Base-by-base conservation (phyloP, 1,140 invertebrate genomes). In the Lethocerus indicus region DNA sequence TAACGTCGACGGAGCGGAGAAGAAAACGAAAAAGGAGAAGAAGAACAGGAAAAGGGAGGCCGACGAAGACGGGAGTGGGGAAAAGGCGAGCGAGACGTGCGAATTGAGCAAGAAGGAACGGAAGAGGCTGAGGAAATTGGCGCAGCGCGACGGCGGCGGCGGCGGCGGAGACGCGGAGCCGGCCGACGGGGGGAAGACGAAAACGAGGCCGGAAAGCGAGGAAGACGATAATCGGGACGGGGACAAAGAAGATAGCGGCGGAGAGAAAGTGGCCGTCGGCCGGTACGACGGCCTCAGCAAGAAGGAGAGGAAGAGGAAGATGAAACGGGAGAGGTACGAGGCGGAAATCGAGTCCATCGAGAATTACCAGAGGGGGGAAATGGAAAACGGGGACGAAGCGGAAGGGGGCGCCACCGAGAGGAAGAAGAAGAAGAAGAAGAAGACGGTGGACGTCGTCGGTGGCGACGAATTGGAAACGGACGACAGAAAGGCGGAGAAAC, bases 381-480 rank as follows among this genome's bases (percentile, higher is more conserved):
- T n/a, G 24, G 21, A 43, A 21, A 9, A 35, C 27, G 25, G 47
- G 29, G 23, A 35, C 9, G 21, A 43, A 18, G 41, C n/a, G 24
- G 21, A 3, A 23, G n/a, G 41, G 24, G 24, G n/a, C n/a, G 24
- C 26, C 50, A 25, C 26, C 16, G 27, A 41, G 1, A 46, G 42
- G 25, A 52, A 52, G 40, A 47, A 49, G 16, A 29, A 26, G 16
- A 14, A 20, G 43, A 44, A 47, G 36, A 44, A 36, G 47, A 45
- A 36, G 39, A 41, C 20, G 28, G 25, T 23, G 36, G 47, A 53
- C 47, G 35, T 24, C 41, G 14, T 4, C 47, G 39, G 23, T 32
- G 29, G 29, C 29, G 9, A 32, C 16, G 9, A 12, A 32, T 9
- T 16, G 16, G 29, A 32, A 12, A 12, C 16, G 9, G 9, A 32